Evolutionary conservation across 1,140 invertebrate species (phyloP).

Genomic region (Hypothenemus hampei): DNA sequence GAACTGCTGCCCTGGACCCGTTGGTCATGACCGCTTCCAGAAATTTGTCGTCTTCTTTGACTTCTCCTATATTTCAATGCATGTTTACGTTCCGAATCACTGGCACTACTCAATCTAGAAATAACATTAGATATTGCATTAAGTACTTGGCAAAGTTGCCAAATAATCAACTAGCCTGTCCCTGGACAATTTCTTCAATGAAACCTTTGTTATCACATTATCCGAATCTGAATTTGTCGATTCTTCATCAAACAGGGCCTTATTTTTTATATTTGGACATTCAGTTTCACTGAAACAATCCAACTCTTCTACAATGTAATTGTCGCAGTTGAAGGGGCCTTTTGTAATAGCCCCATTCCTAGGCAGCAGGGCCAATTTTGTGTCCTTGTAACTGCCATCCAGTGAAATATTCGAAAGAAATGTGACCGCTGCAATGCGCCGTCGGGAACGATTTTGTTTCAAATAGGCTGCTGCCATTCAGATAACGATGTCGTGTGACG

Average conservation of each 20-base stretch:
- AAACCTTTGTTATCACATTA: slow-evolving; percentile 50
- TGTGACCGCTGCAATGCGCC: slow-evolving; percentile 79
- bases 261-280: slow-evolving; percentile 33
- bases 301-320: slow-evolving; percentile 49
- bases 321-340: slow-evolving; percentile 32
- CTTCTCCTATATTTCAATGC: too few relatives aligned
- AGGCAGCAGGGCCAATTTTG: slow-evolving; percentile 60
- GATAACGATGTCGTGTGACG: slow-evolving; percentile 10
- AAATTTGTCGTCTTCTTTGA: slow-evolving; percentile 51
- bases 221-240: slow-evolving; percentile 65
- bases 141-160: too few relatives aligned
- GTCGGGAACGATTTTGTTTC: slow-evolving; percentile 57
- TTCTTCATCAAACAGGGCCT: slow-evolving; percentile 38
- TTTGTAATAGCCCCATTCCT: slow-evolving; percentile 47
- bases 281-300: slow-evolving; percentile 50
- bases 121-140: too few relatives aligned
- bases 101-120: not conserved
- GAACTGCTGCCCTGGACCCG: slow-evolving; percentile 64
- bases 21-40: slow-evolving; percentile 40
- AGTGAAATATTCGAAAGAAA: slow-evolving; percentile 93
- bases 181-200: not conserved
- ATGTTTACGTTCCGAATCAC: slow-evolving; percentile 10
- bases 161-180: too few relatives aligned
- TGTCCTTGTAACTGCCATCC: slow-evolving; percentile 85
- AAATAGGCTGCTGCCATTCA: slow-evolving; percentile 46